These are phyloP conservation scores for Conchocele bisecta DNA, from an alignment of 2,888 invertebrate species.

Conservation along the genomic window DNA sequence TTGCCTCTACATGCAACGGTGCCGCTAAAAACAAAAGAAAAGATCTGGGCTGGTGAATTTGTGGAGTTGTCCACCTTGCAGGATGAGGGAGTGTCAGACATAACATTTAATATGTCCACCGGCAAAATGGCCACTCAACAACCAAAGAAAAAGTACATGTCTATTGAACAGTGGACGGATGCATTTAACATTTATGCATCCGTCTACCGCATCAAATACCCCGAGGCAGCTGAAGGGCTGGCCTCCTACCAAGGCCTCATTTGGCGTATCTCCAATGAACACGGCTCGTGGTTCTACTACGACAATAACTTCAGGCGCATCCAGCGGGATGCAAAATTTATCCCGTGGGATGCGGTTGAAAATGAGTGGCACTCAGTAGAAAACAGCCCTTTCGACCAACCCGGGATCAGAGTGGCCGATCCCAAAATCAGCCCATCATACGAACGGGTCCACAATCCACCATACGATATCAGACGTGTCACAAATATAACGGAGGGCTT, in stretches of 20 bases:
- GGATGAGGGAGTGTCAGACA: neutral
- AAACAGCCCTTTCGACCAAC: too few species aligned
- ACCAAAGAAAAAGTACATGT: conserved; percentile 7
- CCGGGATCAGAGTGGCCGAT: too few species aligned
- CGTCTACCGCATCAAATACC: conserved; percentile 2
- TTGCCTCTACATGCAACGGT: conserved; percentile 4
- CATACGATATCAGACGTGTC: too few species aligned
- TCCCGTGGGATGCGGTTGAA: too few species aligned
- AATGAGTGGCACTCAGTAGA: too few species aligned
- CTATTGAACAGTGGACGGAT: conserved; percentile 13
- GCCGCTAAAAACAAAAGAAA: neutral
- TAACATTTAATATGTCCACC: neutral
- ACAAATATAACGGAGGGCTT: too few species aligned
- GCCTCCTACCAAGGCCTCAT: neutral
- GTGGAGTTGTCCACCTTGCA: conserved; percentile 14
- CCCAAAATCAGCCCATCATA: too few species aligned
- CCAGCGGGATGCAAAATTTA: too few species aligned
- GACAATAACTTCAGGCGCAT: neutral
- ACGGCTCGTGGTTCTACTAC: neutral
- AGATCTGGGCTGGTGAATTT: conserved; percentile 9
- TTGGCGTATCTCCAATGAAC: neutral
- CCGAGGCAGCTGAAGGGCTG: conserved; percentile 6
- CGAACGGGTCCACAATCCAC: too few species aligned
- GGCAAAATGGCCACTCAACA: neutral
- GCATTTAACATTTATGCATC: neutral